Conservation (phyloP, 2,113 vertebrate species). For the Haemorhous mexicanus region DNA sequence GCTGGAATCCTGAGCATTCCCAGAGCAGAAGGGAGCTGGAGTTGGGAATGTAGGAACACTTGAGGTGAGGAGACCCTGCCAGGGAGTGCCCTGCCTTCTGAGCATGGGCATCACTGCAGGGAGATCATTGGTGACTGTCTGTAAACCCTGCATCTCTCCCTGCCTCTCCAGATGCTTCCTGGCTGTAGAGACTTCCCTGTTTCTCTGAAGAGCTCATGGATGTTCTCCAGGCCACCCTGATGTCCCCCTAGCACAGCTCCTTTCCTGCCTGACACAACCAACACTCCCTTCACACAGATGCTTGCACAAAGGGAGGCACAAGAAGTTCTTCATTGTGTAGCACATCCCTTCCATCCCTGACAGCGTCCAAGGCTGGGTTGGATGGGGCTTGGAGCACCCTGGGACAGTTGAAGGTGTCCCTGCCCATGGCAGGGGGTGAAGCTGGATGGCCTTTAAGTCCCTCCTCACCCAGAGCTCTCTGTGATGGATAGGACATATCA, state of each 20-base stretch:
- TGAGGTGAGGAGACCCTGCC: neutral
- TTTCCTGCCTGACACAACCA: neutral
- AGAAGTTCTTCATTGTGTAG: neutral
- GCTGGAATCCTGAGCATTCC: neutral
- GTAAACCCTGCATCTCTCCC: neutral
- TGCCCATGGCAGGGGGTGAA: neutral
- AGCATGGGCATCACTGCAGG: neutral
- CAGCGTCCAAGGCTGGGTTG: fast-evolving
- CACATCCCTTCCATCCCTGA: neutral
- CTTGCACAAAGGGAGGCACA: neutral
- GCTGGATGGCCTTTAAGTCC: neutral
- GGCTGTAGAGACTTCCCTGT: neutral
- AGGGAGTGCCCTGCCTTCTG: neutral
- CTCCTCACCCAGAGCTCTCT: no score
- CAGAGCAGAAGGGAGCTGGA: neutral
- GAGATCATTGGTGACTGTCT: neutral
- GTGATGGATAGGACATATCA: neutral
- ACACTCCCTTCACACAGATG: fast-evolving
- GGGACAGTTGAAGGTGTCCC: neutral
- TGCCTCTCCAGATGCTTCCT: neutral
- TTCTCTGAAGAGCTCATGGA: neutral
- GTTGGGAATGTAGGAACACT: fast-evolving
- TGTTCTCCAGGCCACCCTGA: neutral
- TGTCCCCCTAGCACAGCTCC: neutral
- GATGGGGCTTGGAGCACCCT: fast-evolving